Evolutionary conservation across 2,797 vertebrate genomes (phyloP).

Genomic region (Petrocephalus sullivani): DNA sequence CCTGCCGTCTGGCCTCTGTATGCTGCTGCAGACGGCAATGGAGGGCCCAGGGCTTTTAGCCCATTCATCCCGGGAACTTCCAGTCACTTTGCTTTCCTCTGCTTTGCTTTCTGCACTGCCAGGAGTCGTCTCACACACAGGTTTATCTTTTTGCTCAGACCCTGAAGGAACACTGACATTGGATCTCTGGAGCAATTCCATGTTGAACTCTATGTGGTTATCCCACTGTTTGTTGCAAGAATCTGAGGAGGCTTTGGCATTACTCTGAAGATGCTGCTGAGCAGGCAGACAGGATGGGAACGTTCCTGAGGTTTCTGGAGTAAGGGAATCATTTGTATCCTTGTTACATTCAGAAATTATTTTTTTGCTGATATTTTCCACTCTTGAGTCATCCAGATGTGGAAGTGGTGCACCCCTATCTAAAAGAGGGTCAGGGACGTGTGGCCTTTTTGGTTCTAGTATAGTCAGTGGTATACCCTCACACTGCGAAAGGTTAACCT

Average conservation of each 20-base stretch:
- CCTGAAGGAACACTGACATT: conserved; percentile 22
- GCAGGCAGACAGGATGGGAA: conserved; percentile 31
- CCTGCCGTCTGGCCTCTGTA: conserved; percentile 37
- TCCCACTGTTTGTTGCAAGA: conserved; percentile 41
- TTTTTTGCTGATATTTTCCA: conserved; percentile 28
- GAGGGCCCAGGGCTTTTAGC: conserved; percentile 43
- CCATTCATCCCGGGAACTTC: conserved; percentile 36
- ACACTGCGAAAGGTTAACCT: conserved; percentile 36
- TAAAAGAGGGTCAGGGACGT: conserved; percentile 41
- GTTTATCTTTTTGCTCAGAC: conserved; percentile 51
- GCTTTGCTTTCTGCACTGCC: conserved; percentile 27
- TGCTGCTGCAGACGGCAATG: conserved; percentile 28
- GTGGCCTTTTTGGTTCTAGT: conserved; percentile 55
- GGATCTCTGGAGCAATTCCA: conserved; percentile 35
- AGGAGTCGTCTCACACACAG: conserved; percentile 24
- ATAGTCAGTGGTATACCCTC: conserved; percentile 44
- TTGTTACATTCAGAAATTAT: conserved; percentile 36
- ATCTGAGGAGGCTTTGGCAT: conserved; percentile 33
- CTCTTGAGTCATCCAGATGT: conserved; percentile 32
- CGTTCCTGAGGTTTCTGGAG: conserved; percentile 30
- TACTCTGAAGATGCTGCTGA: conserved; percentile 34
- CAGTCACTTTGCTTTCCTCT: conserved; percentile 33
- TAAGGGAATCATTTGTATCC: conserved; percentile 30
- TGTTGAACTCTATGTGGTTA: conserved; percentile 4
- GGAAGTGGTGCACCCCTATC: conserved; percentile 39